A percentile compares a stretch with the other conserved stretches of the same genome.
Conservation (phyloP, 2,888 invertebrate species). For the Drymonia ruficornis region DNA sequence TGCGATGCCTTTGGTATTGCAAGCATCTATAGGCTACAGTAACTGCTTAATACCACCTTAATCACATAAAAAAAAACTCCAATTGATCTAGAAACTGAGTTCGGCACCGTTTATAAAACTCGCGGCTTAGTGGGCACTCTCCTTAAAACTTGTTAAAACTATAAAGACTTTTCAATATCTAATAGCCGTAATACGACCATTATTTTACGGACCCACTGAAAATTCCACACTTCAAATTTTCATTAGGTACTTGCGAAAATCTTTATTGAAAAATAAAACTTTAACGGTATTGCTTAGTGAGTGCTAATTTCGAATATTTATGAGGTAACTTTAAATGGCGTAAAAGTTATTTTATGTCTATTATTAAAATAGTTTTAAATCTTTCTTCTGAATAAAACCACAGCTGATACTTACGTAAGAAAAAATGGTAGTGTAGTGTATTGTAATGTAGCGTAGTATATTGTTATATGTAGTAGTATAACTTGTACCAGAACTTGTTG, state of each 20-base stretch:
- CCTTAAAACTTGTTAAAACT: neutral
- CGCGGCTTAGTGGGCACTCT: neutral
- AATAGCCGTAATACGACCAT: neutral
- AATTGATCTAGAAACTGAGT: too few relatives aligned
- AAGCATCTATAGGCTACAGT: too few relatives aligned
- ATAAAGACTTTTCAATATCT: neutral
- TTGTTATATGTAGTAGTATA: too few relatives aligned
- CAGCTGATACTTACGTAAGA: too few relatives aligned
- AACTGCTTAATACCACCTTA: too few relatives aligned
- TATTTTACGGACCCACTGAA: neutral
- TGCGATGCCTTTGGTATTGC: too few relatives aligned
- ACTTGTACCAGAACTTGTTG: too few relatives aligned
- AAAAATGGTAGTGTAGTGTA: too few relatives aligned
- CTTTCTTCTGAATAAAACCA: neutral
- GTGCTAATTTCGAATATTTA: neutral
- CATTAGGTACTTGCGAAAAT: slow-evolving; percentile 1
- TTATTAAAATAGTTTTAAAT: neutral
- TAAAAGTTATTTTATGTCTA: neutral
- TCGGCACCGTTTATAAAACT: too few relatives aligned
- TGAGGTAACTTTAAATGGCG: neutral
- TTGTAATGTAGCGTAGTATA: too few relatives aligned
- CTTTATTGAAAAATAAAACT: slow-evolving; percentile 3
- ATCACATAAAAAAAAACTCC: too few relatives aligned
- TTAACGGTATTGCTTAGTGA: neutral
- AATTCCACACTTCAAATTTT: slow-evolving; percentile 2